These are phyloP conservation scores for Pseudopipra pipra DNA, from an alignment of 2,113 vertebrate species.

Conservation along the genomic window DNA sequence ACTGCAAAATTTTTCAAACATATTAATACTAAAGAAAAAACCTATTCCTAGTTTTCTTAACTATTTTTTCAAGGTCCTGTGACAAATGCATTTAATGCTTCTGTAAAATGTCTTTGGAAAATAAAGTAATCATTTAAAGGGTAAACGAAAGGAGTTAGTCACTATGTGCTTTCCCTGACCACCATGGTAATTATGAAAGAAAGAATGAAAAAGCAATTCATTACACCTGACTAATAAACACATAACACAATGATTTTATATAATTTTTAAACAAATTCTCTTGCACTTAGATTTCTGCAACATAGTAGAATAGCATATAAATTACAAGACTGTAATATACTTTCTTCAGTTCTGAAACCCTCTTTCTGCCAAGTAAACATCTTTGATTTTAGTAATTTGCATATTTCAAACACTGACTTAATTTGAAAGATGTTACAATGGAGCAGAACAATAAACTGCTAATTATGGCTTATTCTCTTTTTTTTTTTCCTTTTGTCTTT, in stretches of 20 bases:
- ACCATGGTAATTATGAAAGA: not conserved
- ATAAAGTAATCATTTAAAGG: not conserved
- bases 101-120: not conserved
- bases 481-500: not conserved
- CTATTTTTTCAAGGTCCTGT: not conserved
- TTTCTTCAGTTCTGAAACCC: not conserved
- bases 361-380: not conserved
- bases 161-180: not conserved
- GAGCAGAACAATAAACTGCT: conserved; percentile 39
- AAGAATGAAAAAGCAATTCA: not conserved
- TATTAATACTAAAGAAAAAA: not conserved
- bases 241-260: not conserved
- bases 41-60: not conserved
- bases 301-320: not conserved
- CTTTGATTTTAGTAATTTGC: conserved; percentile 32
- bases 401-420: conserved; percentile 42
- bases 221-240: not conserved
- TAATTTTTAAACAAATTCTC: not conserved
- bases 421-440: conserved; percentile 36
- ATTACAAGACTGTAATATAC: not conserved
- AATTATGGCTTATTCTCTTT: conserved; percentile 31
- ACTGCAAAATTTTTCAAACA: not conserved
- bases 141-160: not conserved
- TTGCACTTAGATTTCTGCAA: not conserved
- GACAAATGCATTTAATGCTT: not conserved